A percentile compares a stretch with the other conserved stretches of the same genome.
These are phyloP conservation scores for Augochlorella aurata DNA, from an alignment of 2,888 invertebrate genomes.

Conservation along the genomic window DNA sequence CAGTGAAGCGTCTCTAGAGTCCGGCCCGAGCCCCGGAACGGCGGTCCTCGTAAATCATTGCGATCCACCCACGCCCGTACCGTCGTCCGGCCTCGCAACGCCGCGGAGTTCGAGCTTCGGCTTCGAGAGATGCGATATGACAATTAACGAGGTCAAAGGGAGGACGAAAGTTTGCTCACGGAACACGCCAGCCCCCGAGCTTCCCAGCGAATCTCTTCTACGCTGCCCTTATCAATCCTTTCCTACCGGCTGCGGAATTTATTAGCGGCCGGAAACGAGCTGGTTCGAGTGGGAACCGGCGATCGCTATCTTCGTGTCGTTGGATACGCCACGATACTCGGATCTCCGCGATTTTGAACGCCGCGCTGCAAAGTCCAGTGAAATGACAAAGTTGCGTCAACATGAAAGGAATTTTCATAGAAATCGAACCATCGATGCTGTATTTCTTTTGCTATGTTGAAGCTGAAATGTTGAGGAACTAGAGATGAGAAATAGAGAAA, in stretches of 20 bases:
- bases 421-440: no score
- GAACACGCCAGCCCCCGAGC: constrained; percentile 20
- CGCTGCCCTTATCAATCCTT: constrained; percentile 41
- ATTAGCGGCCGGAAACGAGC: constrained; percentile 30
- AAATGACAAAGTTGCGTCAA: no score
- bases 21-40: constrained; percentile 77
- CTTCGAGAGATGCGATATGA: constrained; percentile 77
- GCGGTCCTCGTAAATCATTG: constrained; percentile 81
- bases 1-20: constrained; percentile 80
- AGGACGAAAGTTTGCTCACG: constrained; percentile 67
- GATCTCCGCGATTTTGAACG: no score
- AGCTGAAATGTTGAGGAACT: no score
- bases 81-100: constrained; percentile 42
- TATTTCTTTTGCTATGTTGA: no score
- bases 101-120: constrained; percentile 57
- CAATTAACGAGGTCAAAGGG: constrained; percentile 79
- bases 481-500: no score
- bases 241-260: constrained; percentile 33
- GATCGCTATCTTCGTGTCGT: constrained; percentile 19
- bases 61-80: constrained; percentile 78
- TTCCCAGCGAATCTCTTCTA: constrained; percentile 35
- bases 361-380: no score
- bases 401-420: no score
- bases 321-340: constrained; percentile 8
- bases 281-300: constrained; percentile 23